These are phyloP conservation scores for Acromyrmex heyeri DNA, from an alignment of 1,140 invertebrate species.

Conservation along the genomic window DNA sequence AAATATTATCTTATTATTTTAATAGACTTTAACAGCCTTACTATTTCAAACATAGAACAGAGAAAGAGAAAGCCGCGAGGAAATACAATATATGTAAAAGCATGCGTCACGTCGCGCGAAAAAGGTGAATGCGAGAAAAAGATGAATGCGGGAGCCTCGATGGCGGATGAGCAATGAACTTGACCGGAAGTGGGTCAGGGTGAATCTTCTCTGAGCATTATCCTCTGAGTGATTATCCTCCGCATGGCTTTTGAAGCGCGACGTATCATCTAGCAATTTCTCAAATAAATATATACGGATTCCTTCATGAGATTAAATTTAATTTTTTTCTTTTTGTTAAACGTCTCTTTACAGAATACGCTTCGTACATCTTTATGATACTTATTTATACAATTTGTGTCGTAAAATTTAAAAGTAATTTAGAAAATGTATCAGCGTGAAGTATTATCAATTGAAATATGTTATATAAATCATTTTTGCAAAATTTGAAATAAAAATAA, in stretches of 20 bases:
- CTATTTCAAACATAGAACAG: not conserved
- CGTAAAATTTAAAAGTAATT: conserved; percentile 5
- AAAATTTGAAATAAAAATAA: conserved; percentile 11
- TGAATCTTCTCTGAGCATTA: conserved; percentile 73
- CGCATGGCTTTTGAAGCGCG: conserved; percentile 41
- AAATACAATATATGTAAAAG: conserved; percentile 17
- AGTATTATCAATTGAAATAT: not conserved
- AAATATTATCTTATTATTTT: conserved; percentile 1
- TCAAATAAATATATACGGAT: not conserved
- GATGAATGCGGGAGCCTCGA: conserved; percentile 60
- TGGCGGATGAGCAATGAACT: conserved; percentile 84
- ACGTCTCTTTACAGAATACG: not conserved
- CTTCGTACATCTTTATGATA: not conserved
- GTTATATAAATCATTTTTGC: not conserved
- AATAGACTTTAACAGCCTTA: not conserved
- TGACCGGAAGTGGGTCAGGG: conserved; percentile 84
- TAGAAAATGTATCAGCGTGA: not conserved
- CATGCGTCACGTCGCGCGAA: conserved; percentile 44
- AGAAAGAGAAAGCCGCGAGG: conserved; percentile 35
- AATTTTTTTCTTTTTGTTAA: not conserved
- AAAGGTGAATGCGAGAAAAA: conserved; percentile 50
- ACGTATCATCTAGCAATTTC: conserved; percentile 21
- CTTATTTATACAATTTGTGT: not conserved
- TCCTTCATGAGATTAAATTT: not conserved
- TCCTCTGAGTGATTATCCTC: conserved; percentile 49